Evolutionary conservation across 2,113 vertebrate genomes (phyloP).

Genomic region (Prietella phreatophila): DNA sequence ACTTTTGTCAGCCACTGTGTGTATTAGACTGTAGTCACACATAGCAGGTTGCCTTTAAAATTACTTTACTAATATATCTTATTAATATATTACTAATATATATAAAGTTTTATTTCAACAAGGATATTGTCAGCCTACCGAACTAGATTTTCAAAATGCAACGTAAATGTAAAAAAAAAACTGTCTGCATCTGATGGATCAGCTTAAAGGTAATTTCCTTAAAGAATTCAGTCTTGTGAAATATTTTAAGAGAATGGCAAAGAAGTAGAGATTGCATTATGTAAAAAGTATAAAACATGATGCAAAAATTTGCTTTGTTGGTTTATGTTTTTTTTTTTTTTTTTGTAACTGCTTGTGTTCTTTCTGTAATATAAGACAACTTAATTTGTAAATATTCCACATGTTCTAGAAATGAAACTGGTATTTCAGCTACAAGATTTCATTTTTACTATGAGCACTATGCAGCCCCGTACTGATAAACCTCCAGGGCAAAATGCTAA

Average conservation of each 20-base stretch:
- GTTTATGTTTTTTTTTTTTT: background rate
- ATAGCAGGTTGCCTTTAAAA: background rate
- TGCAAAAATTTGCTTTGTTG: too few species aligned
- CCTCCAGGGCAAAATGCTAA: background rate
- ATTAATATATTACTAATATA: too few species aligned
- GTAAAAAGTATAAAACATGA: background rate
- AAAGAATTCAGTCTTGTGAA: background rate
- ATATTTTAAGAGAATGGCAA: background rate
- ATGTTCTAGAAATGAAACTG: background rate
- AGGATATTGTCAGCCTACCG: background rate
- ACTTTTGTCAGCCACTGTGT: background rate
- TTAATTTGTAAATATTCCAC: background rate
- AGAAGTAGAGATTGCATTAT: background rate
- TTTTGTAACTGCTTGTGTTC: background rate
- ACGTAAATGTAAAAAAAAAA: too few species aligned
- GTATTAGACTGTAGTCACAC: background rate
- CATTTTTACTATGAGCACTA: background rate
- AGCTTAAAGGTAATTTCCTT: background rate
- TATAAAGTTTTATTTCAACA: too few species aligned
- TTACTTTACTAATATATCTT: background rate
- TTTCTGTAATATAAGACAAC: background rate
- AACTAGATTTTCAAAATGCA: too few species aligned
- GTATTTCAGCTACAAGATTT: background rate
- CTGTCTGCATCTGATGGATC: too few species aligned
- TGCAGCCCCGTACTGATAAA: background rate